Base-by-base conservation (phyloP, 2,888 invertebrate species). In the Drosophila neotestacea region DNA sequence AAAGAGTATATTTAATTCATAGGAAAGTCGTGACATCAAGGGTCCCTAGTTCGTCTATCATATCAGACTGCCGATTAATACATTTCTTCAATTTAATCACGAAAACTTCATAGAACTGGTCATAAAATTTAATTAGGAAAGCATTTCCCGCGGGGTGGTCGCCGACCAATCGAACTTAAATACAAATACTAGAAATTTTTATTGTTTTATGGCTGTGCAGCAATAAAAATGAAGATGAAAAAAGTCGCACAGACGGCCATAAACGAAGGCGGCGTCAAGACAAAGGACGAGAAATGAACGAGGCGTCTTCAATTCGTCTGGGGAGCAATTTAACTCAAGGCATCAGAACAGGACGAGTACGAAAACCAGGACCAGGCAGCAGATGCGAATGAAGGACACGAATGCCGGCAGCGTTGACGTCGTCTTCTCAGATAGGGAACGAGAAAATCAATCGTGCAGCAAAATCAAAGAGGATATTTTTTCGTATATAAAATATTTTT, bases 101-200 rank as follows among this genome's bases (percentile, higher is more conserved):
- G 60, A 61, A 71, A 85, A 77, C 64, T 84, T 82, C 67, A 70
- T 69, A 61, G 68, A 82, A 75, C 70, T 80, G 78, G 83, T 73
- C 76, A 80, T 84, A 84, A 84, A 84, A 87, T 83, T 82, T 87
- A 84, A 84, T 84, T 84, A 85, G 88, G 73, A 85, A 73, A 77
- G 70, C 66, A 85, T 85, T 82, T 85, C 74, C 83, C 74, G 44
- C 47, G 50, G 55, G 65, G 58, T 70, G 70, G 36, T 55, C 16
- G 48, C 50, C 44, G 38, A 77, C 60, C 77, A 65, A 83, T 82
- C 83, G 77, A 72, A 81, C 67, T 69, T 73, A 59, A 79, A 70
- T 62, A 66, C 68, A 64, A 72, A 83, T 63, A 66, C 65, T 61
- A 71, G 54, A 76, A 79, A 80, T 79, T 77, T 83, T 87, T 85